Conservation (phyloP, 92 coral and sea anemone genomes). For the Anthopleura xanthogrammica region DNA sequence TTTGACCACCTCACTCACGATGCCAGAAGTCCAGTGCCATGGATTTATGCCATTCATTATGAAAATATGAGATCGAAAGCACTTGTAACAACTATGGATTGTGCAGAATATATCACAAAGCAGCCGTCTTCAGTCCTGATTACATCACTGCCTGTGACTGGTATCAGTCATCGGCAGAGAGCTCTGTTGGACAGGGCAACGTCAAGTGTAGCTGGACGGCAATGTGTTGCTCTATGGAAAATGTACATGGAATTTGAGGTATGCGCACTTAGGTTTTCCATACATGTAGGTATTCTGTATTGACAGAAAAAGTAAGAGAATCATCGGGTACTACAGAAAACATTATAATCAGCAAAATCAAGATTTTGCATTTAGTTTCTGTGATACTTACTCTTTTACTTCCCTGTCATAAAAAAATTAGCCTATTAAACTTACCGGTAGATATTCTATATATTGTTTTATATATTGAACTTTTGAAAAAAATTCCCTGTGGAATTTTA, state of each 20-base stretch:
- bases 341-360: too few relatives aligned
- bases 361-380: too few relatives aligned
- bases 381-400: too few relatives aligned
- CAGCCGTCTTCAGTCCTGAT: slow-evolving; percentile 16
- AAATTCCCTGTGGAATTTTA: too few relatives aligned
- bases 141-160: slow-evolving; percentile 73
- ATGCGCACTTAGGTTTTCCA: not conserved
- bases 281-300: not conserved
- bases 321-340: not conserved
- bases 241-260: slow-evolving; percentile 95
- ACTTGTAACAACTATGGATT: slow-evolving; percentile 54
- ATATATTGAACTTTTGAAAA: too few relatives aligned
- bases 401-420: too few relatives aligned
- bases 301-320: too few relatives aligned
- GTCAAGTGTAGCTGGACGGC: slow-evolving; percentile 56
- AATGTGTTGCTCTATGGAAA: slow-evolving; percentile 93
- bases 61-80: slow-evolving; percentile 68
- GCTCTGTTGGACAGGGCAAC: slow-evolving; percentile 89
- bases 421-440: too few relatives aligned
- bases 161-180: slow-evolving; percentile 80
- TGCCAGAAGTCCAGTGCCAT: slow-evolving; percentile 75
- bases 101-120: slow-evolving; percentile 13
- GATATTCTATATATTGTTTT: too few relatives aligned
- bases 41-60: slow-evolving; percentile 79
- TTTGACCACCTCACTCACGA: slow-evolving; percentile 64